Percentiles rank a stretch among this genome's conserved stretches.
Conservation (phyloP, 2,113 vertebrate genomes). For the Caranx ignobilis region DNA sequence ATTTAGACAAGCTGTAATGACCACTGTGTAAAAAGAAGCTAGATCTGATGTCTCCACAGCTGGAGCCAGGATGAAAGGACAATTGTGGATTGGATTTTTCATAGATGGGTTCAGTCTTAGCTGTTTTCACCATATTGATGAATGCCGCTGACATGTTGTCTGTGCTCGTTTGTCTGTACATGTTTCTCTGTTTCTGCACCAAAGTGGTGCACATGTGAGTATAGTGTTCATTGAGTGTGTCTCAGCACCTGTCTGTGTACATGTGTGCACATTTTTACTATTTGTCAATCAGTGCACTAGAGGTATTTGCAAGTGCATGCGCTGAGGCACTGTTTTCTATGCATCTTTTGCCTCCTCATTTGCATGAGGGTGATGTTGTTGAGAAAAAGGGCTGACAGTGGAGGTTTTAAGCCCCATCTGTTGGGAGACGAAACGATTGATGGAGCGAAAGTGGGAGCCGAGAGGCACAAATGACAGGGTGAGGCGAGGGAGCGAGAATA, state of each 20-base stretch:
- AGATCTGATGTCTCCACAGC: slow-evolving; percentile 62
- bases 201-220: slow-evolving; percentile 34
- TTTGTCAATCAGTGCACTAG: slow-evolving; percentile 52
- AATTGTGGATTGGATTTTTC: slow-evolving; percentile 42
- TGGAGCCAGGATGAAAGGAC: slow-evolving; percentile 61
- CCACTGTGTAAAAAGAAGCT: slow-evolving; percentile 63
- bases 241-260: slow-evolving; percentile 31
- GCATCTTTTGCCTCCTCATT: slow-evolving; percentile 65
- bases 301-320: slow-evolving; percentile 43
- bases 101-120: slow-evolving; percentile 22
- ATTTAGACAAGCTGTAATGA: slow-evolving; percentile 70
- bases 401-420: slow-evolving; percentile 77
- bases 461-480: slow-evolving; percentile 64
- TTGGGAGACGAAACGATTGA: slow-evolving; percentile 74
- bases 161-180: not conserved
- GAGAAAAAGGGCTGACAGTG: slow-evolving; percentile 75
- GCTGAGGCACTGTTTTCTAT: slow-evolving; percentile 38
- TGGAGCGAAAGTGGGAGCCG: slow-evolving; percentile 61
- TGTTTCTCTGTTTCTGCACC: slow-evolving; percentile 4
- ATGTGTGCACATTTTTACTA: slow-evolving; percentile 44
- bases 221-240: slow-evolving; percentile 9
- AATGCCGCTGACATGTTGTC: slow-evolving; percentile 18
- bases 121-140: slow-evolving; percentile 18
- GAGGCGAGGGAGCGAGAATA: slow-evolving; percentile 55
- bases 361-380: slow-evolving; percentile 71